Percentiles rank a stretch among this genome's conserved stretches.
Conservation (phyloP, 2,888 invertebrate genomes). For the Epiblema foenella region DNA sequence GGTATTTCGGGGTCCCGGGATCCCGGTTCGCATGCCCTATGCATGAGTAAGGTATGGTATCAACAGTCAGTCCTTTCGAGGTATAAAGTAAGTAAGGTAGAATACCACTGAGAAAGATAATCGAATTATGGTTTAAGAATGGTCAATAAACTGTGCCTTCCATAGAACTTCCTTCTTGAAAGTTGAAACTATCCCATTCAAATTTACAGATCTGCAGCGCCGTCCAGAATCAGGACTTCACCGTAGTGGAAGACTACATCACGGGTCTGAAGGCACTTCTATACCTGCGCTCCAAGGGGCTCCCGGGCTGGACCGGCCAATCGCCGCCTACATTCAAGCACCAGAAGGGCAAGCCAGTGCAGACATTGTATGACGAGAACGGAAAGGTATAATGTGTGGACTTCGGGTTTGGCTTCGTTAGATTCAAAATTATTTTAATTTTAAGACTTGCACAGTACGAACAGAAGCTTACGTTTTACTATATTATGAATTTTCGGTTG, state of each 20-base stretch:
- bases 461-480: too few relatives aligned
- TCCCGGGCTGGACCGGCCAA: conserved; percentile 95
- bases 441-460: too few relatives aligned
- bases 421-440: background rate
- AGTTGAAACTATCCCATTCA: background rate
- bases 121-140: too few relatives aligned
- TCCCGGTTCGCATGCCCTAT: too few relatives aligned
- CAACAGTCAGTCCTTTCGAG: too few relatives aligned
- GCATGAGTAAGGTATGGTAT: too few relatives aligned
- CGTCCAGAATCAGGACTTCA: conserved; percentile 99
- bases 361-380: conserved; percentile 86
- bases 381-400: conserved; percentile 85
- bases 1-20: too few relatives aligned
- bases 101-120: too few relatives aligned
- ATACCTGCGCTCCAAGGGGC: conserved; percentile 89
- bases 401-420: background rate
- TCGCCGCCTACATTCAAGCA: conserved; percentile 95
- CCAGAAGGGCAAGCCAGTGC: conserved; percentile 96
- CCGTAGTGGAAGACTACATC: conserved; percentile 97
- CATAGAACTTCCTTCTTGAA: too few relatives aligned
- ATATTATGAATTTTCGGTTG: too few relatives aligned
- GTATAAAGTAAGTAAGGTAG: too few relatives aligned
- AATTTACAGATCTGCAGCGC: conserved; percentile 93
- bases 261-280: conserved; percentile 94
- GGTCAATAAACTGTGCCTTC: too few relatives aligned